These are phyloP conservation scores for Riparia riparia DNA, from an alignment of 2,113 vertebrate genomes.

Conservation along the genomic window DNA sequence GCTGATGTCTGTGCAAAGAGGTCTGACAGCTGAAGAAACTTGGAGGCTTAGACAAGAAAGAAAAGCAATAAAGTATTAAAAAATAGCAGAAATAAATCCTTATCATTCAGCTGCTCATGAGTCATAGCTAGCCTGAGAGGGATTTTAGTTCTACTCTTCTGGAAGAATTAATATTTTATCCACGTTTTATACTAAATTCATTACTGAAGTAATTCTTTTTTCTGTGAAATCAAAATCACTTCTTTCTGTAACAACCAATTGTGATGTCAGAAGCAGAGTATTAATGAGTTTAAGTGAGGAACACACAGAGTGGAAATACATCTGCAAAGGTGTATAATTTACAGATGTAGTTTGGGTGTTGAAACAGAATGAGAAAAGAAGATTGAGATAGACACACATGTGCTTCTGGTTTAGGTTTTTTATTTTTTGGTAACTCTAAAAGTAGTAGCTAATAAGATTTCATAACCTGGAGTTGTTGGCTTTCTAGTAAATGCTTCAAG, in stretches of 20 bases:
- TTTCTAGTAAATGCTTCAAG: neutral
- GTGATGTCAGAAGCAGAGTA: neutral
- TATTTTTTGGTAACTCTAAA: neutral
- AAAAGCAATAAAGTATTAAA: slow-evolving; percentile 6
- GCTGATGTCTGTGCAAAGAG: neutral
- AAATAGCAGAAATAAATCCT: slow-evolving; percentile 21
- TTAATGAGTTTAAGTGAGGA: neutral
- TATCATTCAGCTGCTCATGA: slow-evolving; percentile 21
- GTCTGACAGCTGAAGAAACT: neutral
- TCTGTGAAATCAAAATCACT: slow-evolving; percentile 1
- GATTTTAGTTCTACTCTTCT: slow-evolving; percentile 2
- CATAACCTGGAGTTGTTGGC: neutral
- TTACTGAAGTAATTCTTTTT: neutral
- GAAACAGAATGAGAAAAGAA: neutral
- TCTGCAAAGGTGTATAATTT: neutral
- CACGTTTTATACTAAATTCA: slow-evolving; percentile 8
- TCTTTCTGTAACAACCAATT: neutral
- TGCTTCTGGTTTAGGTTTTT: neutral
- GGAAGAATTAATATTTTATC: slow-evolving; percentile 31
- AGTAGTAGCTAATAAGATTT: neutral
- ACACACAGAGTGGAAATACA: neutral
- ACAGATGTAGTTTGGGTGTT: neutral
- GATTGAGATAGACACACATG: neutral
- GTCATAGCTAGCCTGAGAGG: slow-evolving; percentile 30
- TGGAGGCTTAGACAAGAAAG: neutral